These are phyloP conservation scores for Liparis tanakae DNA, from an alignment of 2,797 vertebrate genomes.

Conservation along the genomic window DNA sequence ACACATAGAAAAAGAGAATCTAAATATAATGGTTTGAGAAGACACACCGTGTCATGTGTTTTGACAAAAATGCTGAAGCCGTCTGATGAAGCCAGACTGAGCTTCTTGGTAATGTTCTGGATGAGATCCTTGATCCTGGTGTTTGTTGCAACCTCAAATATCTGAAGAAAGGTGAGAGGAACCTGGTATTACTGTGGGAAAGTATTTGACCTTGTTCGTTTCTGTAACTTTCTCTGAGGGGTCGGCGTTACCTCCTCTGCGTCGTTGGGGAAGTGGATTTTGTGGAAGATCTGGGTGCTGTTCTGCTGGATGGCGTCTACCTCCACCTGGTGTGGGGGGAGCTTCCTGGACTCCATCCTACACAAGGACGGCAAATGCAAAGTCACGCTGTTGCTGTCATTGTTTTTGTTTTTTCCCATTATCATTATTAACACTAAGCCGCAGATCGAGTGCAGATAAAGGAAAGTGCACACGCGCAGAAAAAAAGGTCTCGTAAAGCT, in stretches of 20 bases:
- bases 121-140: constrained; percentile 88
- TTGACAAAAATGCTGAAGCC: constrained; percentile 96
- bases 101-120: constrained; percentile 80
- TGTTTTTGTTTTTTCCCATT: not conserved
- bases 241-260: constrained; percentile 84
- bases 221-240: not conserved
- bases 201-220: not conserved
- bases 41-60: constrained; percentile 90
- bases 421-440: not conserved
- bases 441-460: constrained; percentile 8
- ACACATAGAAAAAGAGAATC: not conserved
- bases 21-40: not conserved
- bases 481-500: not conserved
- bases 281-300: constrained; percentile 89
- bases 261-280: constrained; percentile 91
- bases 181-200: not conserved
- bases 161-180: constrained; percentile 67
- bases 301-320: constrained; percentile 91
- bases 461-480: not conserved
- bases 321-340: constrained; percentile 92
- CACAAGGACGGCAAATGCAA: constrained; percentile 14
- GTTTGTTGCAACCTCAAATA: constrained; percentile 87
- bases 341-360: constrained; percentile 92
- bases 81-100: constrained; percentile 87
- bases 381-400: not conserved